Conservation (phyloP, 1,140 invertebrate genomes). For the Sycophaga agraensis region DNA sequence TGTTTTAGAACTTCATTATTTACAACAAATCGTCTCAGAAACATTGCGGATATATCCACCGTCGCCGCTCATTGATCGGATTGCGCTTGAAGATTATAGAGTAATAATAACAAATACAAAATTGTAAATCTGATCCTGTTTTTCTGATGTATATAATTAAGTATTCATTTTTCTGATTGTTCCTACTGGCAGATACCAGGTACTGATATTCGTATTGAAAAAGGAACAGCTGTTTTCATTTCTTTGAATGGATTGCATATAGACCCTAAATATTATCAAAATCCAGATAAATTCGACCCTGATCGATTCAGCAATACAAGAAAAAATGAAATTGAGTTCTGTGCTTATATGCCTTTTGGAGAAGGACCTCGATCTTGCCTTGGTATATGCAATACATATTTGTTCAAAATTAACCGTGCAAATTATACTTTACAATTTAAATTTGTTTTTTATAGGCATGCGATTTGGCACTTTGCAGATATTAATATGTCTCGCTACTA, state of each 20-base stretch:
- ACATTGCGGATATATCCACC: conserved; percentile 61
- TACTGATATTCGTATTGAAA: conserved; percentile 37
- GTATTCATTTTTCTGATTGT: background rate
- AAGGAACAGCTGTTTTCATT: conserved; percentile 37
- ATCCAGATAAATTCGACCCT: conserved; percentile 57
- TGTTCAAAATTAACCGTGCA: background rate
- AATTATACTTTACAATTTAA: background rate
- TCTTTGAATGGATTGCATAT: conserved; percentile 51
- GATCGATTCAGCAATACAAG: conserved; percentile 49
- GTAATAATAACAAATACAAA: conserved; percentile 8
- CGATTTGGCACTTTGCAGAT: conserved; percentile 66
- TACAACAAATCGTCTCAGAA: conserved; percentile 39
- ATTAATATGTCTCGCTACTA: conserved; percentile 59
- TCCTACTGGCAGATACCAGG: conserved; percentile 32
- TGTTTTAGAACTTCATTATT: conserved; percentile 38
- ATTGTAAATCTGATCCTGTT: too few relatives aligned
- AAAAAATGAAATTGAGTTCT: conserved; percentile 29
- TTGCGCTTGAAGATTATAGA: conserved; percentile 47
- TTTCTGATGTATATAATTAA: too few relatives aligned
- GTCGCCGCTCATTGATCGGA: conserved; percentile 60
- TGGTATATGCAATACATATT: conserved; percentile 30
- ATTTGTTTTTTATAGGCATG: conserved; percentile 48
- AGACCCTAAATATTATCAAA: conserved; percentile 48
- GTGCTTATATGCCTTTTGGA: conserved; percentile 42
- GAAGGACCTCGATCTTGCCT: conserved; percentile 43